These are phyloP conservation scores for Mnemiopsis leidyi DNA, from an alignment of 37 sponge, comb jelly and placozoan genomes.

Conservation along the genomic window DNA sequence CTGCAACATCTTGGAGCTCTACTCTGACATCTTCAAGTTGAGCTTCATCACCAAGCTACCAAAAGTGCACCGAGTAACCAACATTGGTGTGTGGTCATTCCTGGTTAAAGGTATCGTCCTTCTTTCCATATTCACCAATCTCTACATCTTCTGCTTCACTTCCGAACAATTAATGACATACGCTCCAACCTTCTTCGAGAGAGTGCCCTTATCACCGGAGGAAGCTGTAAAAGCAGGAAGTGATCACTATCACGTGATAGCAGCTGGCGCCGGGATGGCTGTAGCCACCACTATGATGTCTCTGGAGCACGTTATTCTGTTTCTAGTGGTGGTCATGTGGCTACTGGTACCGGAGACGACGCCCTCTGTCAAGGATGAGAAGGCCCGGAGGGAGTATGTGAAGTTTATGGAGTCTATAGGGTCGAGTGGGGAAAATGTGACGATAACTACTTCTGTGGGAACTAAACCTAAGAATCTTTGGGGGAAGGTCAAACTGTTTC, in stretches of 20 bases:
- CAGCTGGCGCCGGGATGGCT: not conserved
- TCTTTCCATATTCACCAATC: constrained; percentile 78
- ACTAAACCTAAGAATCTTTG: not conserved
- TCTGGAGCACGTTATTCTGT: not conserved
- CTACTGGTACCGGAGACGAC: not conserved
- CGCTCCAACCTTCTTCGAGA: not conserved
- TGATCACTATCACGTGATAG: not conserved
- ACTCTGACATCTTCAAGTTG: constrained; percentile 80
- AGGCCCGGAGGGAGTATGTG: not conserved
- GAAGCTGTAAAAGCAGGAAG: not conserved
- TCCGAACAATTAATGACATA: constrained; percentile 76
- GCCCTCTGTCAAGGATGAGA: not conserved
- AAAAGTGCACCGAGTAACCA: constrained; percentile 58
- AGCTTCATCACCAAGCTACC: constrained; percentile 72
- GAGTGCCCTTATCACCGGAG: not conserved
- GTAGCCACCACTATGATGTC: not conserved
- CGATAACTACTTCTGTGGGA: not conserved
- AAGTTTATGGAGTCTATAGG: not conserved
- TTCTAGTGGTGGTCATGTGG: not conserved
- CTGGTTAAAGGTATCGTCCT: constrained; percentile 77
- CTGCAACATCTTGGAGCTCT: constrained; percentile 75
- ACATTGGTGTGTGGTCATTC: constrained; percentile 78
- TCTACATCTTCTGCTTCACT: constrained; percentile 78
- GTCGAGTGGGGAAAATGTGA: not conserved
- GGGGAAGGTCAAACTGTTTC: not conserved